Conservation (phyloP, 2,113 vertebrate genomes). For the Ictalurus punctatus region DNA sequence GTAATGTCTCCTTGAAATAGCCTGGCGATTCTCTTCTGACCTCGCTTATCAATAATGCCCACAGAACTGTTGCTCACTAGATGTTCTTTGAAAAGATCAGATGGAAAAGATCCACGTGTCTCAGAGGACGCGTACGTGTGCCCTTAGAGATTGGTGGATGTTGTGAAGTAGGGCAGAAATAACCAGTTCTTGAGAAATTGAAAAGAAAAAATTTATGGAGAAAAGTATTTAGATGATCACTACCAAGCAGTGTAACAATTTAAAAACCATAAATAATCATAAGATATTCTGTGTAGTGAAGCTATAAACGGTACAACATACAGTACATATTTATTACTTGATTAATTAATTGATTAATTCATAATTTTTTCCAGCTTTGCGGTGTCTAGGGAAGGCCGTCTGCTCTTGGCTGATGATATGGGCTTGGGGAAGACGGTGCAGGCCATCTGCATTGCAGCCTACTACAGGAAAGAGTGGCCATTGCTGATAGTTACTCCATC, state of each 20-base stretch:
- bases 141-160: not conserved
- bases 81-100: not conserved
- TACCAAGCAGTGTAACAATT: not conserved
- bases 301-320: not conserved
- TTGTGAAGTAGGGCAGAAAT: not conserved
- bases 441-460: conserved; percentile 94
- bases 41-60: not conserved
- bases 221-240: not conserved
- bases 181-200: not conserved
- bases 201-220: not conserved
- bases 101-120: not conserved
- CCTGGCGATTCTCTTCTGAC: not conserved
- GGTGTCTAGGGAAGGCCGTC: conserved; percentile 83
- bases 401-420: conserved; percentile 97
- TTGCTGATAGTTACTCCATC: conserved; percentile 90
- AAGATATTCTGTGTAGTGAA: not conserved
- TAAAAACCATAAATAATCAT: not conserved
- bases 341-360: too few species aligned
- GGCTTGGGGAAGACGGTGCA: conserved; percentile 96
- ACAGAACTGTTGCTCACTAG: not conserved
- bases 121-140: not conserved
- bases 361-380: conserved; percentile 77
- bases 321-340: too few species aligned
- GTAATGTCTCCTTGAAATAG: not conserved
- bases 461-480: conserved; percentile 91